Conservation (phyloP, 2,113 vertebrate genomes). For the Anseranas semipalmata region DNA sequence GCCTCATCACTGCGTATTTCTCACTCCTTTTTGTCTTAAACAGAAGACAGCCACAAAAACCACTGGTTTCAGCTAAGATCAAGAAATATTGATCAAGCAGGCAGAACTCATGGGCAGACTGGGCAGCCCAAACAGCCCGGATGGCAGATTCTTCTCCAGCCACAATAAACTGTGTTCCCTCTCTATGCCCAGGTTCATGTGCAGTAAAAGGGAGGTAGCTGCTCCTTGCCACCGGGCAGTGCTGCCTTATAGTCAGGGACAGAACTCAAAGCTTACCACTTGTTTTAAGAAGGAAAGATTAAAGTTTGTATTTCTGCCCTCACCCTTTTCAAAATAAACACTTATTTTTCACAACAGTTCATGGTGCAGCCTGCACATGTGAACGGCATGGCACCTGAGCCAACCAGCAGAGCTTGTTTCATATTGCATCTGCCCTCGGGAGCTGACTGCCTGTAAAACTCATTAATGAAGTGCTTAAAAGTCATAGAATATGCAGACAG, state of each 20-base stretch:
- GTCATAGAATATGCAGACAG: constrained; percentile 32
- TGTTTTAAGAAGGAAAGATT: not conserved
- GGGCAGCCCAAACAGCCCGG: not conserved
- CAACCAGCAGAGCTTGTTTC: not conserved
- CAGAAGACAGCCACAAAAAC: not conserved
- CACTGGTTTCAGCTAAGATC: not conserved
- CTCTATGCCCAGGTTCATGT: not conserved
- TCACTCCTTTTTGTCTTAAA: not conserved
- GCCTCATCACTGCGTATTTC: not conserved
- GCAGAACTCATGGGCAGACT: not conserved
- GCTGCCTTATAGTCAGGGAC: not conserved
- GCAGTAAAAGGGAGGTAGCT: not conserved
- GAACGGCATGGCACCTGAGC: not conserved
- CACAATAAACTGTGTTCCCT: not conserved
- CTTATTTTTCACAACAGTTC: not conserved
- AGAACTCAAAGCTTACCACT: not conserved
- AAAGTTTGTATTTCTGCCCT: not conserved
- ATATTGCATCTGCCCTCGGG: not conserved
- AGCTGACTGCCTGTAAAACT: constrained; percentile 11
- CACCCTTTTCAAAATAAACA: not conserved
- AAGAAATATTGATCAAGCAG: not conserved
- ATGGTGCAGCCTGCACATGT: not conserved
- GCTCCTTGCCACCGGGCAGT: not conserved
- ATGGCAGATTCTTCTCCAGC: not conserved
- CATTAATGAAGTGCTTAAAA: constrained; percentile 38